Conservation (phyloP, 92 coral and sea anemone genomes). For the Phenganax subtilis region DNA sequence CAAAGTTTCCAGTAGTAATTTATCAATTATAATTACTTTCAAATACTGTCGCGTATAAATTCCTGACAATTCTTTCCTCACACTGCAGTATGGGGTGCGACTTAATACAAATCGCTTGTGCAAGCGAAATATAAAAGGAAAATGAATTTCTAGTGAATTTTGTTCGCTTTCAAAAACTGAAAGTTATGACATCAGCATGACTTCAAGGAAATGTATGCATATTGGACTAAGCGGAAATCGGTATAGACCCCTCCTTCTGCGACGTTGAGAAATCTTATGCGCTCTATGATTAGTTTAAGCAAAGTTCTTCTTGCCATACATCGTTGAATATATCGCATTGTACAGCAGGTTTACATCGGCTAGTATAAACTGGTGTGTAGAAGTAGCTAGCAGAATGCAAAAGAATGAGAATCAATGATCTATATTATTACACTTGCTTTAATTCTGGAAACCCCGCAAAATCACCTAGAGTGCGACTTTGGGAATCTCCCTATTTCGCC, state of each 20-base stretch:
- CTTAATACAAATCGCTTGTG: neutral
- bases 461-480: neutral
- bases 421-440: neutral
- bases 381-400: too few relatives aligned
- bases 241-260: neutral
- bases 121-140: neutral
- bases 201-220: neutral
- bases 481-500: too few relatives aligned
- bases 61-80: too few relatives aligned
- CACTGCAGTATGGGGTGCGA: too few relatives aligned
- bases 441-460: neutral
- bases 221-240: neutral
- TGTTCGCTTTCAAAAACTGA: neutral
- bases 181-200: constrained; percentile 14
- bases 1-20: too few relatives aligned
- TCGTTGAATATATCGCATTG: too few relatives aligned
- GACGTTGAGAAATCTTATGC: neutral
- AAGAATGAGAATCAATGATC: neutral
- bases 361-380: too few relatives aligned
- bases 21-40: too few relatives aligned
- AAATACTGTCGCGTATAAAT: too few relatives aligned
- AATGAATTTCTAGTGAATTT: neutral
- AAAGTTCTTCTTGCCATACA: too few relatives aligned
- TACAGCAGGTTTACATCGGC: too few relatives aligned
- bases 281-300: too few relatives aligned